Conservation (phyloP, 2,797 vertebrate genomes). For the Chaetodon trifasciatus region DNA sequence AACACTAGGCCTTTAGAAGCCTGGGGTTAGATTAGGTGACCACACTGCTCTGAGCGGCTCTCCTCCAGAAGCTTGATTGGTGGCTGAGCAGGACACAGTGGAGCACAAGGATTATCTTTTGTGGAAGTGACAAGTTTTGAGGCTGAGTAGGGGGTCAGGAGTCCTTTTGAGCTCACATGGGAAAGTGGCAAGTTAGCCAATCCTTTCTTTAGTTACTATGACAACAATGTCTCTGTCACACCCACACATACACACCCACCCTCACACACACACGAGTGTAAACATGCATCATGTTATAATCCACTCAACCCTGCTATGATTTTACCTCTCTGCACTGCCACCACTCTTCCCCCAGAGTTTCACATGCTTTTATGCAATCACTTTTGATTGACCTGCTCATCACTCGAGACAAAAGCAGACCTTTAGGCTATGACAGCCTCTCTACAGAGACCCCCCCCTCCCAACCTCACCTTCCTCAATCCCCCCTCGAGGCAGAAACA, state of each 20-base stretch:
- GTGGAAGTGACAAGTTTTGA: slow-evolving; percentile 71
- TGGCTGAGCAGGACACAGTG: slow-evolving; percentile 71
- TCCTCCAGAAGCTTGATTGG: slow-evolving; percentile 56
- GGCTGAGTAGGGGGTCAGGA: slow-evolving; percentile 42
- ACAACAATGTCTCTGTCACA: slow-evolving; percentile 27
- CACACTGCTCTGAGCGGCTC: slow-evolving; percentile 28
- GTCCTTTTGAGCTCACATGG: slow-evolving; percentile 63
- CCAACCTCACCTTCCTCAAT: neutral
- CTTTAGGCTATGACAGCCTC: slow-evolving; percentile 44
- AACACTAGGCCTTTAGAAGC: slow-evolving; percentile 57
- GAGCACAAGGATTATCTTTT: slow-evolving; percentile 66
- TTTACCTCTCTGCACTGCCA: slow-evolving; percentile 27
- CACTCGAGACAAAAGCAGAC: slow-evolving; percentile 60
- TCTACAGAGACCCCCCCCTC: slow-evolving; percentile 10
- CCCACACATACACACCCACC: slow-evolving; percentile 7
- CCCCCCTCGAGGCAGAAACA: slow-evolving; percentile 51
- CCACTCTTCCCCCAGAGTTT: slow-evolving; percentile 33
- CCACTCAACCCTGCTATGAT: slow-evolving; percentile 23
- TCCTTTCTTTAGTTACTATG: slow-evolving; percentile 53
- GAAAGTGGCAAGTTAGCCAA: slow-evolving; percentile 66
- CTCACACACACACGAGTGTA: neutral
- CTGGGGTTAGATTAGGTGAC: slow-evolving; percentile 61
- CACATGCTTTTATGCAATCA: slow-evolving; percentile 12
- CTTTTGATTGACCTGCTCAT: slow-evolving; percentile 64
- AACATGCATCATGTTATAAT: slow-evolving; percentile 51